Evolutionary conservation across 2,113 vertebrate genomes (phyloP).

Genomic region (Gymnorhina tibicen): DNA sequence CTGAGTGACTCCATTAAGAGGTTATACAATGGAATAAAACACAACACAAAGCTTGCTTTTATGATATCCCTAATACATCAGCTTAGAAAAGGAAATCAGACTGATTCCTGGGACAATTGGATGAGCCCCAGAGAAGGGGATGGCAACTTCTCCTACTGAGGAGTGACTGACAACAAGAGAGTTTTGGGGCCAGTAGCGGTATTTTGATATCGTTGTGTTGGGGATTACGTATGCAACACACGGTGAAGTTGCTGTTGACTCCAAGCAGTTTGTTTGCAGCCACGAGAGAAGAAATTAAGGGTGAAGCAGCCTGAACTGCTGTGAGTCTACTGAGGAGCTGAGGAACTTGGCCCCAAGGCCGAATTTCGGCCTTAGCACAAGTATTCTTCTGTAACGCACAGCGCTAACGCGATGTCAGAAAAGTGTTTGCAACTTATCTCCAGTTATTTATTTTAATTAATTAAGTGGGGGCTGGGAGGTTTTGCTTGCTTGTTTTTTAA

Average conservation of each 20-base stretch:
- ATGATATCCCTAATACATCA: not conserved
- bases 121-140: not conserved
- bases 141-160: not conserved
- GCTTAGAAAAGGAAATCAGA: not conserved
- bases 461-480: not conserved
- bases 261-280: not conserved
- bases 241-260: not conserved
- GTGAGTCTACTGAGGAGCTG: not conserved
- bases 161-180: not conserved
- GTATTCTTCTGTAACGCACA: not conserved
- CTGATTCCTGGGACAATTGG: not conserved
- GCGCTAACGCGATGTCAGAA: fast-evolving
- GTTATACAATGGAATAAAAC: not conserved
- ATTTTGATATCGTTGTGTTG: not conserved
- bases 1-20: not conserved
- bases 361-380: not conserved
- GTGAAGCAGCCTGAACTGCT: not conserved
- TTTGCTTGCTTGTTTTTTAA: slow-evolving; percentile 24
- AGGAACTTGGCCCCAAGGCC: not conserved
- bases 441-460: slow-evolving; percentile 15
- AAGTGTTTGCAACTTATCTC: not conserved
- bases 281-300: not conserved
- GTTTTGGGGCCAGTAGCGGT: not conserved
- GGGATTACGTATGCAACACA: not conserved
- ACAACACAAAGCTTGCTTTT: not conserved